phyloP scores from a whole-genome alignment of 2,888 invertebrate species.

The Deilephila elpenor region DNA sequence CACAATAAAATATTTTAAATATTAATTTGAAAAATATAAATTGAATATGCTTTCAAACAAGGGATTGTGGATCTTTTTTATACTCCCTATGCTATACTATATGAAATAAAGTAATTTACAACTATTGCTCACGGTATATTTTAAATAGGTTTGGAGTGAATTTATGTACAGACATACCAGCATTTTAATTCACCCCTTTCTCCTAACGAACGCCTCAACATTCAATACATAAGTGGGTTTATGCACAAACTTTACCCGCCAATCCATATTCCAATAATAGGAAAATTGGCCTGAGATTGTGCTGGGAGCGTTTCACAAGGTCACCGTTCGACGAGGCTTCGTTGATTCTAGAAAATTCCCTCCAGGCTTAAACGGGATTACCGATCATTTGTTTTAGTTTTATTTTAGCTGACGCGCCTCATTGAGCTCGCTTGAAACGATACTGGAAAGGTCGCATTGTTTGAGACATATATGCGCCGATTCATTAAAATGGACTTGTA shows the following conservation, averaged over 20 bases:
- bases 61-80: no score
- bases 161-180: neutral
- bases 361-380: constrained; percentile 47
- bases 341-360: constrained; percentile 47
- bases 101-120: no score
- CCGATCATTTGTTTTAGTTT: constrained; percentile 52
- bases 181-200: neutral
- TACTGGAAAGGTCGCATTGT: neutral
- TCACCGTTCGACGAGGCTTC: constrained; percentile 38
- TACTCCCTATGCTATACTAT: no score
- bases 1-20: no score
- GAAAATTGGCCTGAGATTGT: constrained; percentile 54
- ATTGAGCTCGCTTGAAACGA: neutral
- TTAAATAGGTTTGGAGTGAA: neutral
- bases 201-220: neutral
- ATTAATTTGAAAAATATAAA: no score
- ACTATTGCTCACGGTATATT: no score
- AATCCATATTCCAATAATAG: constrained; percentile 51
- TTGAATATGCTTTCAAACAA: no score
- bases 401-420: constrained; percentile 34
- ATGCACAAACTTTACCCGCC: constrained; percentile 29
- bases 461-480: neutral
- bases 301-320: constrained; percentile 43
- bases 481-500: no score
- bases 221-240: constrained; percentile 16